phyloP scores from a whole-genome alignment of 2,113 vertebrate species.

The Cichladusa arquata region DNA sequence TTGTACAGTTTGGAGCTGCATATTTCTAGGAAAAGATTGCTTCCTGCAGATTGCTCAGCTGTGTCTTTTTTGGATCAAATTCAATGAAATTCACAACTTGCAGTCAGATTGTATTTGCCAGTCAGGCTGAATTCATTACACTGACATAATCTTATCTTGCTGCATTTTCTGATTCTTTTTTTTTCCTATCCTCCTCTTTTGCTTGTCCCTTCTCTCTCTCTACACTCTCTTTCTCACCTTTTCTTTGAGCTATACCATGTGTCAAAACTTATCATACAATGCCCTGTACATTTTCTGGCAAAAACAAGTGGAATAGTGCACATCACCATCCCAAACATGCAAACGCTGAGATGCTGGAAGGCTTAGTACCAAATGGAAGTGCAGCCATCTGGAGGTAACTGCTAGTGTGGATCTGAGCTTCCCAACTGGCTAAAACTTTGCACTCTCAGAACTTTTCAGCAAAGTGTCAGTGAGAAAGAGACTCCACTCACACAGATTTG shows the following conservation, averaged over 20 bases:
- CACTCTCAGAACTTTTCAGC: conserved; percentile 31
- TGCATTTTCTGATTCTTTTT: conserved; percentile 3
- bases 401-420: conserved; percentile 8
- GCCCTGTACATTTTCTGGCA: conserved; percentile 51
- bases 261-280: conserved; percentile 59
- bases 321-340: conserved; percentile 52
- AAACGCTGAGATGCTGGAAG: conserved; percentile 32
- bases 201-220: background rate
- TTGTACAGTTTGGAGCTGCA: conserved; percentile 64
- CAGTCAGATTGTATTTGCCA: conserved; percentile 71
- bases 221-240: background rate
- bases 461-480: background rate
- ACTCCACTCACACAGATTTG: background rate
- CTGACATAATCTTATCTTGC: conserved; percentile 40
- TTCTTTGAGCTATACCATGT: conserved; percentile 38
- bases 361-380: conserved; percentile 33
- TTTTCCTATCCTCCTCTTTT: background rate
- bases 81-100: conserved; percentile 72
- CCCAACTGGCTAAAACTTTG: conserved; percentile 21
- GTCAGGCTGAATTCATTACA: conserved; percentile 68
- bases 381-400: conserved; percentile 67
- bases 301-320: conserved; percentile 63
- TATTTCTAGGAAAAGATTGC: conserved; percentile 75
- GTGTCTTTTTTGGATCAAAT: conserved; percentile 74
- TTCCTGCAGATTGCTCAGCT: conserved; percentile 77